A percentile compares a stretch with the other conserved stretches of the same genome.
phyloP scores from a whole-genome alignment of 30 jellyfish, hydroid and myxozoan genomes.

The Cassiopea andromeda region DNA sequence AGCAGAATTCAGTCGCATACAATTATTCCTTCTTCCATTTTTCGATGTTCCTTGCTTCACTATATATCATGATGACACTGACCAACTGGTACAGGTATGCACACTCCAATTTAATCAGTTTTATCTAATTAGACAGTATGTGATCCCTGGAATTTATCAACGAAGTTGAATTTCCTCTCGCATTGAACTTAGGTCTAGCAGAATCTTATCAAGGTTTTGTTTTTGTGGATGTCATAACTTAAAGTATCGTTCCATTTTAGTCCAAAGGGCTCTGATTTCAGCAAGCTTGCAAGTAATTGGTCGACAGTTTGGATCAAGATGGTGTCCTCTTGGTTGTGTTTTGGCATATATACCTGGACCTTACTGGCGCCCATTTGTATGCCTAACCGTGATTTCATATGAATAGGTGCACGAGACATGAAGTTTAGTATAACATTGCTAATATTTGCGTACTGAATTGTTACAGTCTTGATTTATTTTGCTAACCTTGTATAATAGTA shows the following conservation, averaged over 20 bases:
- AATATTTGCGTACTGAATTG: no score
- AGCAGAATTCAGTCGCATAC: constrained; percentile 79
- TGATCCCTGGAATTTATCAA: not conserved
- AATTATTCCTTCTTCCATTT: constrained; percentile 88
- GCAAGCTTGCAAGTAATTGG: constrained; percentile 88
- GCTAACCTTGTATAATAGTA: no score
- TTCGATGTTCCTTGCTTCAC: constrained; percentile 85
- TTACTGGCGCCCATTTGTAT: constrained; percentile 81
- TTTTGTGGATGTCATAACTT: not conserved
- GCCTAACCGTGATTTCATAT: constrained; percentile 89
- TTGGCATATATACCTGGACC: constrained; percentile 86
- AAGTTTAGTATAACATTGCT: no score
- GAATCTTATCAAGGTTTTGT: not conserved
- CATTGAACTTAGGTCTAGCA: not conserved
- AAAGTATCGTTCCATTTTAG: constrained; percentile 25
- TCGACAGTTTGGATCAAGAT: constrained; percentile 96
- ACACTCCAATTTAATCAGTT: not conserved
- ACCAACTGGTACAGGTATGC: constrained; percentile 99
- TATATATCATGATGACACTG: constrained; percentile 94
- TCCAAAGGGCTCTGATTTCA: constrained; percentile 90
- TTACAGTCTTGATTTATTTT: no score
- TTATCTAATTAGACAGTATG: not conserved
- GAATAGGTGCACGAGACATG: not conserved
- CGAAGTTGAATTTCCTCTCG: not conserved
- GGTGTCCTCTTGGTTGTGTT: constrained; percentile 96